Evolutionary conservation across 2,888 invertebrate species (phyloP).

Genomic region (Colletes collaris): DNA sequence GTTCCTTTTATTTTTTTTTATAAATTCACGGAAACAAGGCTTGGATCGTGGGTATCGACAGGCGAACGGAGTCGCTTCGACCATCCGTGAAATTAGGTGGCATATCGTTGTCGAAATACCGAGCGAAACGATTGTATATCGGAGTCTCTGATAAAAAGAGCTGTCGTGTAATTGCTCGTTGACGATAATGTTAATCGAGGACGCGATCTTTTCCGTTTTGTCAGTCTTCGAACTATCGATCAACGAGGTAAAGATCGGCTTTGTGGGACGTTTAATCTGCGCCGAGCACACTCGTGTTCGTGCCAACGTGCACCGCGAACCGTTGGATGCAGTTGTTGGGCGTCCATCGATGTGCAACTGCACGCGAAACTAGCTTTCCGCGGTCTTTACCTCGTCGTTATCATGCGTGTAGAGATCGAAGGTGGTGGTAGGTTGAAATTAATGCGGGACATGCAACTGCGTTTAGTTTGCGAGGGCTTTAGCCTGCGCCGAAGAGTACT

Average conservation of each 20-base stretch:
- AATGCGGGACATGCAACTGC: conserved; percentile 7
- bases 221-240: conserved; percentile 59
- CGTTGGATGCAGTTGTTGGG: not conserved
- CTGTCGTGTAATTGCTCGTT: conserved; percentile 28
- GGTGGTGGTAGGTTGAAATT: conserved; percentile 2
- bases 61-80: conserved; percentile 35
- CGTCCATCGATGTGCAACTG: not conserved
- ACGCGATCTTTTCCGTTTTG: conserved; percentile 58
- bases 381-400: not conserved
- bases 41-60: conserved; percentile 6
- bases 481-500: not conserved
- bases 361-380: conserved; percentile 14
- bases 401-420: conserved; percentile 3
- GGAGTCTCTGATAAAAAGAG: conserved; percentile 24
- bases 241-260: conserved; percentile 39
- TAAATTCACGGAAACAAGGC: not conserved
- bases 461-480: not conserved
- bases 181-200: conserved; percentile 59
- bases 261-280: not conserved
- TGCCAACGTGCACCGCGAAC: not conserved
- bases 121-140: not conserved
- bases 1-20: no score
- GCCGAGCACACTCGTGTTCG: not conserved
- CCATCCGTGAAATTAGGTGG: conserved; percentile 57
- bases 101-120: conserved; percentile 35